Evolutionary conservation across 2,888 invertebrate species (phyloP).

Genomic region (Hypercompe scribonia): DNA sequence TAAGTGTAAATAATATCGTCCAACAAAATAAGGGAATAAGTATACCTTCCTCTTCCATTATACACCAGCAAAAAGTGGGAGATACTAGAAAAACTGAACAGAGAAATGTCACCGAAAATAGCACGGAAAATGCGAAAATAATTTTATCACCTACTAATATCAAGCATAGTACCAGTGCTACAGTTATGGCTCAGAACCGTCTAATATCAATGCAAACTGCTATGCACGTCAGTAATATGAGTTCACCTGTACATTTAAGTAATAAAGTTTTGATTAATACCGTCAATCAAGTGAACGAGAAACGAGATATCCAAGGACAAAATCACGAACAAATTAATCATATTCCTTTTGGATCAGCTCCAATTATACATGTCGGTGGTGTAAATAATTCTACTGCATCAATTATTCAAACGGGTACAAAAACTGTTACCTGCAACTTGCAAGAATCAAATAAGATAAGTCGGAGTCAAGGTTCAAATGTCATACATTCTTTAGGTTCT

Average conservation of each 20-base stretch:
- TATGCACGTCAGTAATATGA: slow-evolving; percentile 71
- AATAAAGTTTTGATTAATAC: slow-evolving; percentile 77
- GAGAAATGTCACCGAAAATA: slow-evolving; percentile 61
- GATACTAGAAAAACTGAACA: slow-evolving; percentile 72
- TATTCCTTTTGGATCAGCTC: slow-evolving; percentile 63
- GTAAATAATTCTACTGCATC: slow-evolving; percentile 68
- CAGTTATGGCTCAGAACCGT: slow-evolving; percentile 81
- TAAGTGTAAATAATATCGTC: slow-evolving; percentile 80
- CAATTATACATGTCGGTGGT: slow-evolving; percentile 76
- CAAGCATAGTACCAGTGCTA: slow-evolving; percentile 72
- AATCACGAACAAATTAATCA: slow-evolving; percentile 73
- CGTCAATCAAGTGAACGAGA: slow-evolving; percentile 69
- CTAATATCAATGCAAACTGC: slow-evolving; percentile 80
- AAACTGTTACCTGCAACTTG: slow-evolving; percentile 68
- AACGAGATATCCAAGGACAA: slow-evolving; percentile 68
- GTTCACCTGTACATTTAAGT: slow-evolving; percentile 69
- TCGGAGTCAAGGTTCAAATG: slow-evolving; percentile 71
- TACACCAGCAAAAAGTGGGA: slow-evolving; percentile 75
- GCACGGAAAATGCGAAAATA: slow-evolving; percentile 74
- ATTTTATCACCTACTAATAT: slow-evolving; percentile 76
- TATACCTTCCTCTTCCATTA: slow-evolving; percentile 61
- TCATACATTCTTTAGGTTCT: slow-evolving; percentile 76
- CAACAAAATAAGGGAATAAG: slow-evolving; percentile 72
- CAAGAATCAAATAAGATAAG: slow-evolving; percentile 67
- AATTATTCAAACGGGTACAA: slow-evolving; percentile 71